Evolutionary conservation across 2,113 vertebrate species (phyloP).

Genomic region (Mohoua ochrocephala): DNA sequence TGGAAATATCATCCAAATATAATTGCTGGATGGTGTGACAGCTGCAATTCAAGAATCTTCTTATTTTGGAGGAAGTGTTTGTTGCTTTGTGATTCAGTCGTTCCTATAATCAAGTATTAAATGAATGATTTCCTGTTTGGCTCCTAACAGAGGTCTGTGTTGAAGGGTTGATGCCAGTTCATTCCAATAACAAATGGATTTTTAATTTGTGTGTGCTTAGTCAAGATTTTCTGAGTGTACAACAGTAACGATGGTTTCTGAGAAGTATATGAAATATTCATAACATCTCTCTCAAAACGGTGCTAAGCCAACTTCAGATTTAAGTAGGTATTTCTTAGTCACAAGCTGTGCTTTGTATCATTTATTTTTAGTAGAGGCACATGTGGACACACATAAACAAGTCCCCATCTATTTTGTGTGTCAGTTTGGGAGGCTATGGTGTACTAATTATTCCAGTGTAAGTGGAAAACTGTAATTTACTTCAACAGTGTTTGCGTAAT

Average conservation of each 20-base stretch:
- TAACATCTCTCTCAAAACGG: not conserved
- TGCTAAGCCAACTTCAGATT: not conserved
- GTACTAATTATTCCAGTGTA: not conserved
- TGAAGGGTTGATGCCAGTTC: not conserved
- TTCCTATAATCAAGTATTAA: constrained; percentile 26
- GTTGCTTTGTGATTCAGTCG: constrained; percentile 17
- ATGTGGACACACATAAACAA: not conserved
- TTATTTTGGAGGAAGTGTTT: constrained; percentile 14
- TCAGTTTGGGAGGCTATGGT: not conserved
- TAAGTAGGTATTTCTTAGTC: not conserved
- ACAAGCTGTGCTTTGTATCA: not conserved
- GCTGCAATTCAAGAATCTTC: constrained; percentile 12
- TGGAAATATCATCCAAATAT: not conserved
- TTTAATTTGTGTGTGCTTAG: not conserved
- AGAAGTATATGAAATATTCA: not conserved
- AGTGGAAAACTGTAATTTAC: not conserved
- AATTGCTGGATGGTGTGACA: constrained; percentile 18
- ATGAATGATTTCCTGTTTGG: constrained; percentile 23
- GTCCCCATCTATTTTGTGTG: not conserved
- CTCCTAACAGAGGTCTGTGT: not conserved
- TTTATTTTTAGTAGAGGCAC: not conserved
- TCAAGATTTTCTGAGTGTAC: not conserved
- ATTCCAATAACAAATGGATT: not conserved
- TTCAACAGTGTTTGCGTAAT: not conserved
- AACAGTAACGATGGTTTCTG: not conserved